Evolutionary conservation across 2,113 vertebrate genomes (phyloP), one percentile per base, ranked within the genome.

Genomic region (Archocentrus centrarchus): DNA sequence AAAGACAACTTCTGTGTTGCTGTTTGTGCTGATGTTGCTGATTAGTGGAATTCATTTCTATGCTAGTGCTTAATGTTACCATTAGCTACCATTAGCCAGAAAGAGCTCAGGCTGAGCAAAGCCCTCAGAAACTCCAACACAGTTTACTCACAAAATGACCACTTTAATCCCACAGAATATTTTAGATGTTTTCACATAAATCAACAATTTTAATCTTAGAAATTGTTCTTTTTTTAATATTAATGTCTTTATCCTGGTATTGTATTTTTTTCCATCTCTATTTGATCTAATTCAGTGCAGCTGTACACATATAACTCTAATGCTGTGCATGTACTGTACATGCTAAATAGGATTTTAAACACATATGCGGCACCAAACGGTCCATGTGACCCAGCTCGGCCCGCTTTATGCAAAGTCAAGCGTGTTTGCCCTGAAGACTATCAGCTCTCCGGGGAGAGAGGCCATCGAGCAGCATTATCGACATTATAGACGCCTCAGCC

Each of bases 381-480:
- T 5, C 47, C 47, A 1, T 55, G 63, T 75, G 82, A 75, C 70
- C 58, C 79, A 60, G 88, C 22, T 79, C 80, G 83, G 68, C 84
- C 82, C n/a, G 88, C 80, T 83, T 84, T 57, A 87, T 82, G 89
- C 91, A 94, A 95, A 94, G 93, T 94, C 91, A 90, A 93, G 82
- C 82, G 53, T 89, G 92, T 94, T 91, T 59, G 75, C 92, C 93
- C 92, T 59, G 89, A 85, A 87, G 91, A 93, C 93, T 91, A 92
- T 93, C 88, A 88, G 90, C 88, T 95, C 91, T 93, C 85, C 11
- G 30, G 93, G 90, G 93, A 88, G 88, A 85, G 84, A 80, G 76
- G 79, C 93, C 93, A 95, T 94, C 61, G 90, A 94, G 94, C 94
- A 24, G 90, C 93, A 93, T 95, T 94, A 96, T 95, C 87, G 93